Evolutionary conservation across 2,113 vertebrate genomes (phyloP), one percentile per base, ranked within the genome.

Genomic region (Rhagologus leucostigma): DNA sequence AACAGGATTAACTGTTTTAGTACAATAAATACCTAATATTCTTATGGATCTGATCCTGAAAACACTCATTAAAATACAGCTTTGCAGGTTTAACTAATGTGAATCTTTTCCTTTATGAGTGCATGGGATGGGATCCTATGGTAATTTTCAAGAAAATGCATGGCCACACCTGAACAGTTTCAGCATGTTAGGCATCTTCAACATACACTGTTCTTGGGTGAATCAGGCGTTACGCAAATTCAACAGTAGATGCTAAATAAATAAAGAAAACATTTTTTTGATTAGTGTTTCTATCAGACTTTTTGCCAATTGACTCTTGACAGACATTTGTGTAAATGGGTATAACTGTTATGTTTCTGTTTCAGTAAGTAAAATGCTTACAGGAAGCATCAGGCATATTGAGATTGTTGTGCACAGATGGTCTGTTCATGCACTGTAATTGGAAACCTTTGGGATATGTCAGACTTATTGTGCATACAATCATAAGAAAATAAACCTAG

Each of bases 371-470:
- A 87, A 92, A 96, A 87, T 52, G 57, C 75, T 93, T 91, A 49
- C 82, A 91, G 92, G 75, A 93, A 95, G 46, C 62, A 91, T 70
- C 76, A 90, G 85, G 29, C 92, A 73, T 93, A 90, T 83, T 95
- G 95, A 95, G 87, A 93, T 71, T 79, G 65, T 77, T 89, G 87
- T 85, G 70, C 78, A 91, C 90, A 94, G 92, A 96, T 95, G 92
- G 85, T 85, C 57, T 83, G 39, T 65, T 91, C 75, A 35, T 49
- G 62, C 70, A 73, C 49, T 71, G 84, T 87, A 94, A 91, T 83
- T 96, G 62, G 82, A 95, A 95, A 93, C n/a, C 86, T 90, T 87
- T 82, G 75, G 78, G 82, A 93, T 68, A 90, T 82, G 44, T 87
- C 78, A 95, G 81, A 47, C 53, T 83, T 82, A 76, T 18, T 94